Evolutionary conservation across 1,140 invertebrate genomes (phyloP).

Genomic region (Temnothorax longispinosus): DNA sequence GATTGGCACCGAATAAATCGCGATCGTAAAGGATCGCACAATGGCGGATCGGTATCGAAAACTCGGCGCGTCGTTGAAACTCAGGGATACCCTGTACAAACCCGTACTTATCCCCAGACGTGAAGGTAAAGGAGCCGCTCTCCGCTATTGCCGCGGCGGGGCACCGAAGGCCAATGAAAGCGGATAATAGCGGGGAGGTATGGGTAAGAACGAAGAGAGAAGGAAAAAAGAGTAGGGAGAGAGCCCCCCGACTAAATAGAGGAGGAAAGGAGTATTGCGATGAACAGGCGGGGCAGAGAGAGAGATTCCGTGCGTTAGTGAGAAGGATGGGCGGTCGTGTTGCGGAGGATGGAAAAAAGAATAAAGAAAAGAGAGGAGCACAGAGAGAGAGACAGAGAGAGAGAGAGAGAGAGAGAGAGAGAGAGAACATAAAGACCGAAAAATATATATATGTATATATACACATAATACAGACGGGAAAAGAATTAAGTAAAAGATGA

Average conservation of each 20-base stretch:
- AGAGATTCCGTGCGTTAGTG: slow-evolving; percentile 61
- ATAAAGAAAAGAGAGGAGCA: not conserved
- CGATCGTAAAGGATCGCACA: slow-evolving; percentile 53
- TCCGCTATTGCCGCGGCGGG: slow-evolving; percentile 65
- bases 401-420: slow-evolving; percentile 13
- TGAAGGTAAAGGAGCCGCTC: slow-evolving; percentile 49
- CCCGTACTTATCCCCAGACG: slow-evolving; percentile 58
- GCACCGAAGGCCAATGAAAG: slow-evolving; percentile 81
- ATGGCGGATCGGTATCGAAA: slow-evolving; percentile 57
- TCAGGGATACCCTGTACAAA: slow-evolving; percentile 60
- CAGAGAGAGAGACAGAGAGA: not conserved
- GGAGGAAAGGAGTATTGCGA: slow-evolving; percentile 61
- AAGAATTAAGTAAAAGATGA: slow-evolving; percentile 28
- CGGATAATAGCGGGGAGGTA: slow-evolving; percentile 75
- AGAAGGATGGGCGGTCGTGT: slow-evolving; percentile 66
- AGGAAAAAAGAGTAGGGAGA: slow-evolving; percentile 66
- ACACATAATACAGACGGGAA: not conserved
- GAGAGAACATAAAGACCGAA: not conserved
- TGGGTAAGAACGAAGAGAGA: slow-evolving; percentile 70
- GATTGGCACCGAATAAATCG: slow-evolving; percentile 58
- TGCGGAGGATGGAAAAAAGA: slow-evolving; percentile 33
- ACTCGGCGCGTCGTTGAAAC: slow-evolving; percentile 53
- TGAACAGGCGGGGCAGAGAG: slow-evolving; percentile 54
- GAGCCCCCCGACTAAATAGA: slow-evolving; percentile 59
- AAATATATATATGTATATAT: slow-evolving; percentile 7